Evolutionary conservation across 35 echinoderm and acorn worm genomes (phyloP).

Genomic region (Heliocidaris erythrogramma): DNA sequence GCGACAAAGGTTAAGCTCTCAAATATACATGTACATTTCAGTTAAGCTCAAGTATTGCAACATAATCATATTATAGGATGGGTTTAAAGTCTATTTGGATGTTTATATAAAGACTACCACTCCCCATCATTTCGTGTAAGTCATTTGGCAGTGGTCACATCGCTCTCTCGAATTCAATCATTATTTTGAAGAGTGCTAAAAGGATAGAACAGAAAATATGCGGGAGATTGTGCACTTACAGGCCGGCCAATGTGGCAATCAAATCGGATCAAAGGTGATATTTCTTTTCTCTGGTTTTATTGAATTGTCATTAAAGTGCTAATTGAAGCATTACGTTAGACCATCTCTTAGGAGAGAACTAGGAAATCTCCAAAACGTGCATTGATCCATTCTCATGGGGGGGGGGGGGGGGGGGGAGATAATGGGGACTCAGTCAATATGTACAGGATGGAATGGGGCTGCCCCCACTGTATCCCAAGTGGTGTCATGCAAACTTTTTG

Average conservation of each 20-base stretch:
- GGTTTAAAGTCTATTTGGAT: neutral
- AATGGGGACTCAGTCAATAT: too few relatives aligned
- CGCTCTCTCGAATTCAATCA: neutral
- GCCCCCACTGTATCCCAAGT: too few relatives aligned
- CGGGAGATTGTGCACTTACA: conserved; percentile 85
- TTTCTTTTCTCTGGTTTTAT: neutral
- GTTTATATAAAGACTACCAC: neutral
- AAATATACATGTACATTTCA: neutral
- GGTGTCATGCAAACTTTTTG: too few relatives aligned
- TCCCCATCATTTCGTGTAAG: neutral
- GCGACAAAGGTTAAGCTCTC: neutral
- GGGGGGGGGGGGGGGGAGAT: too few relatives aligned
- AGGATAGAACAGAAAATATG: conserved; percentile 51
- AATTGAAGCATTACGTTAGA: too few relatives aligned
- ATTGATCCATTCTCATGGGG: too few relatives aligned
- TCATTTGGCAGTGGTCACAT: neutral
- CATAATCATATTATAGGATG: neutral
- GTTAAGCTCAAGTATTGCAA: neutral
- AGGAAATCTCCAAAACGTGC: too few relatives aligned
- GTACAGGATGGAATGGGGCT: too few relatives aligned
- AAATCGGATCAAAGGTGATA: conserved; percentile 83
- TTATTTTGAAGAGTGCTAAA: neutral
- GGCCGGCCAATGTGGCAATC: conserved; percentile 85
- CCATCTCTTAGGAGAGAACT: too few relatives aligned
- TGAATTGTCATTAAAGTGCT: too few relatives aligned